Base-by-base conservation (phyloP, 2,797 vertebrate species). In the Coranthus polyacanthus region DNA sequence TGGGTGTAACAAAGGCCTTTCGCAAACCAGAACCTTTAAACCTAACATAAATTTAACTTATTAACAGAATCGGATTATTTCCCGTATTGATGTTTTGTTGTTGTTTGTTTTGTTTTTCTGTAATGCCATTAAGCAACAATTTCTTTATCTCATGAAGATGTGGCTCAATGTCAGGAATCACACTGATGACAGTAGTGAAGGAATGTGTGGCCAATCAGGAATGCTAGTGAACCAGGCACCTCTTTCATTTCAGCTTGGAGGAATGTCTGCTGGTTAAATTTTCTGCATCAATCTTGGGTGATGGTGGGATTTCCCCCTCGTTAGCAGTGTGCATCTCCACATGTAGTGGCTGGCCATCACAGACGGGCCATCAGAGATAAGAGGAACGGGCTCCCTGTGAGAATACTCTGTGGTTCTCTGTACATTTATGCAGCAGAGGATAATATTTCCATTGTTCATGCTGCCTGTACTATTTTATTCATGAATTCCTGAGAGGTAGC, bases 401-500 rank as follows among this genome's bases (percentile, higher is more conserved):
- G 88, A 78, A 70, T 55, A 56, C 66, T 55, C 73, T 81, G 85
- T 21, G 82, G 84, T 89, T 49, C 39, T 55, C 61, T 66, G 55
- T 76, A 55, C 80, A 63, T 88, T 79, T 83, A 83, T 83, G 74
- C 74, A 82, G 66, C 50, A 5, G 54, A 51, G 88, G 87, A 91
- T 92, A 88, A 89, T 81, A 90, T 93, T 91, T 92, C 92, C 84
- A 86, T 89, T 88, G 87, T 92, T 91, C 87, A 60, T 83, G 77
- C 54, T 74, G 79, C 80, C 71, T 72, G 82, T 77, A 82, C 69
- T 92, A 87, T 90, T 90, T 92, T 92, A 92, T 93, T 92, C 87
- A 93, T 92, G 86, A 83, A 89, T 72, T 79, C 84, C 85, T 81
- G 78, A 79, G 81, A 68, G 81, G 80, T 26, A 42, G 68, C 12